Conservation (phyloP, 2,888 invertebrate genomes). For the Nomada fabriciana region DNA sequence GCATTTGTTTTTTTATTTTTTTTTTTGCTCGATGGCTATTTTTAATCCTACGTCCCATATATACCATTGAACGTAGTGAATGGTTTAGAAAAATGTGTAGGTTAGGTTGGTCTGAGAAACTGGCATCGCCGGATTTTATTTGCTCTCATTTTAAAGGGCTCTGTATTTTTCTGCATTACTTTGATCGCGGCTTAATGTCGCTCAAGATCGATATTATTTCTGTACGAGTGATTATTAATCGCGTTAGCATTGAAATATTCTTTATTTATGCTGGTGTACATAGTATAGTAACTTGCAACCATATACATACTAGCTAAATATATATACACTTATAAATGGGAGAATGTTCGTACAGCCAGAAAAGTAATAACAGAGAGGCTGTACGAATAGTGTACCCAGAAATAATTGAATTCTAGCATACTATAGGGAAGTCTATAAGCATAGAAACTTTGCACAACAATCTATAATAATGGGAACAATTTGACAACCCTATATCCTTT, state of each 20-base stretch:
- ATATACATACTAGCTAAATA: conserved; percentile 26
- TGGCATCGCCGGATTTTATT: conserved; percentile 77
- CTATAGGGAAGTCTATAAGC: not conserved
- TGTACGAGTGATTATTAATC: conserved; percentile 29
- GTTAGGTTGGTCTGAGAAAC: conserved; percentile 80
- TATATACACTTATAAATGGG: conserved; percentile 35
- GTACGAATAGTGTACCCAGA: not conserved
- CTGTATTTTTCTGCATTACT: conserved; percentile 63
- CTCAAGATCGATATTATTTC: conserved; percentile 40
- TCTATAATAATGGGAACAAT: not conserved
- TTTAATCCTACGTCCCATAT: not conserved
- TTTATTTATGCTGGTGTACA: conserved; percentile 73
- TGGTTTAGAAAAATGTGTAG: conserved; percentile 75
- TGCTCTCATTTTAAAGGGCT: conserved; percentile 70
- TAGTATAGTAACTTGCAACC: conserved; percentile 62
- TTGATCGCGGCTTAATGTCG: conserved; percentile 55
- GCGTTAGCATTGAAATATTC: conserved; percentile 56
- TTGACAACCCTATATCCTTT: not conserved
- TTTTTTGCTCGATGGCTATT: not conserved
- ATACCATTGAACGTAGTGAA: conserved; percentile 35
- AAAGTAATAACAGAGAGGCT: conserved; percentile 25
- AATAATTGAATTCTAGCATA: not conserved
- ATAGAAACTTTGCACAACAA: not conserved
- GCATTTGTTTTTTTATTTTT: not conserved
- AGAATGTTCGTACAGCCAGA: conserved; percentile 28